Base-by-base conservation (phyloP, 2,888 invertebrate species). In the Drosophila suboccidentalis region DNA sequence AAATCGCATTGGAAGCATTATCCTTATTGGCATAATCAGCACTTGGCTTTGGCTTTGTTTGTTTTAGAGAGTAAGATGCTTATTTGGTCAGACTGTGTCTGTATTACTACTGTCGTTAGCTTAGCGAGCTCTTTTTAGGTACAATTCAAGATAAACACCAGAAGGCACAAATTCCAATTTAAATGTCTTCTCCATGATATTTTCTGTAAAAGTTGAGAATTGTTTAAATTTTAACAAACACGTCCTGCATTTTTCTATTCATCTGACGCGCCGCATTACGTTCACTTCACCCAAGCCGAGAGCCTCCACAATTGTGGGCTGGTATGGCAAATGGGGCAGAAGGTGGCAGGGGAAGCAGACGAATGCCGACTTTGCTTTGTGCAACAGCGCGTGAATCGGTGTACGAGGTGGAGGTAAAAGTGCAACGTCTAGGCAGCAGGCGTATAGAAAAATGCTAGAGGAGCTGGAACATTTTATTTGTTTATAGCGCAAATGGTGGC, bases 291-390 rank as follows among this genome's bases (percentile, higher is more conserved):
- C 62, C 70, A 65, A 54, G 73, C 70, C 53, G 61, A 75, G 70
- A 72, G 66, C 53, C 43, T 63, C 11, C 61, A 59, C 66, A 66
- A 65, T 82, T 83, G 81, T 50, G 70, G 87, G 62, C 54, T 66
- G 67, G 6, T 6, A 6, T 22, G 26, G 54, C 58, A 62, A 36
- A 49, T 50, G 69, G 26, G 43, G 54, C 51, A 41, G 47, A n/a
- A 22, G 34, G 19, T 19, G 34, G 19, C 19, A 43, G 39, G 22
- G 22, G 41, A 26, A 11, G 54, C 67, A 71, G 65, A 71, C 63
- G 82, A 83, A 82, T 75, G 83, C 88, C 83, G 83, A 83, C 89
- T 90, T 90, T 90, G 81, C 82, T 90, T 90, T 90, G 90, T 91
- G 88, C 85, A 90, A 46, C 88, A 85, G 82, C 76, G 76, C 91